phyloP scores from a whole-genome alignment of 2,888 invertebrate species.

The Acleris emargana region DNA sequence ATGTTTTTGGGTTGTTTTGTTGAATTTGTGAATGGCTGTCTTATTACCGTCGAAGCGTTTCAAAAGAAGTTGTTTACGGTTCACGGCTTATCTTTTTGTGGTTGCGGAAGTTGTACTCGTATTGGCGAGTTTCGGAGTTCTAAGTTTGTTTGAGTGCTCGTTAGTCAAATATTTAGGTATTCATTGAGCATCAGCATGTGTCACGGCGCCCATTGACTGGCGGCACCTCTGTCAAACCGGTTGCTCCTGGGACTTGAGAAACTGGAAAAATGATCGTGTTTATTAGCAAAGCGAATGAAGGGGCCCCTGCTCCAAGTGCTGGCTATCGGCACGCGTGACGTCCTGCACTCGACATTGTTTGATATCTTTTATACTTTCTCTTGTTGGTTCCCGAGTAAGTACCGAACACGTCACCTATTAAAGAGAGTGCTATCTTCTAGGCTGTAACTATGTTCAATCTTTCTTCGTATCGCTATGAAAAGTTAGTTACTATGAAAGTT shows the following conservation, averaged over 20 bases:
- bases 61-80: slow-evolving; percentile 53
- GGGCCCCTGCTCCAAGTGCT: slow-evolving; percentile 16
- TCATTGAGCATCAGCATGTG: slow-evolving; percentile 56
- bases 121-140: neutral
- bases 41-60: slow-evolving; percentile 48
- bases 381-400: slow-evolving; percentile 21
- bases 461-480: neutral
- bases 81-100: slow-evolving; percentile 45
- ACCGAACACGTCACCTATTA: slow-evolving; percentile 11
- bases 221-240: slow-evolving; percentile 76
- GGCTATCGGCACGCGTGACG: slow-evolving; percentile 13
- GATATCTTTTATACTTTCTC: slow-evolving; percentile 34
- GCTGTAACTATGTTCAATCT: neutral
- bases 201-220: slow-evolving; percentile 62
- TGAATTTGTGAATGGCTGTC: slow-evolving; percentile 75
- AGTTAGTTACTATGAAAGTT: no score
- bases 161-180: slow-evolving; percentile 29
- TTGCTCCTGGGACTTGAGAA: slow-evolving; percentile 64
- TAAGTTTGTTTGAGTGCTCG: slow-evolving; percentile 4
- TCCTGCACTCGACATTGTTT: slow-evolving; percentile 28
- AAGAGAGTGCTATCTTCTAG: slow-evolving; percentile 14
- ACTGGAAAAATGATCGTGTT: slow-evolving; percentile 67
- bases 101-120: slow-evolving; percentile 31
- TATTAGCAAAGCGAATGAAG: slow-evolving; percentile 31
- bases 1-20: slow-evolving; percentile 78